Conservation (phyloP, 2,797 vertebrate genomes). For the Anguilla anguilla region DNA sequence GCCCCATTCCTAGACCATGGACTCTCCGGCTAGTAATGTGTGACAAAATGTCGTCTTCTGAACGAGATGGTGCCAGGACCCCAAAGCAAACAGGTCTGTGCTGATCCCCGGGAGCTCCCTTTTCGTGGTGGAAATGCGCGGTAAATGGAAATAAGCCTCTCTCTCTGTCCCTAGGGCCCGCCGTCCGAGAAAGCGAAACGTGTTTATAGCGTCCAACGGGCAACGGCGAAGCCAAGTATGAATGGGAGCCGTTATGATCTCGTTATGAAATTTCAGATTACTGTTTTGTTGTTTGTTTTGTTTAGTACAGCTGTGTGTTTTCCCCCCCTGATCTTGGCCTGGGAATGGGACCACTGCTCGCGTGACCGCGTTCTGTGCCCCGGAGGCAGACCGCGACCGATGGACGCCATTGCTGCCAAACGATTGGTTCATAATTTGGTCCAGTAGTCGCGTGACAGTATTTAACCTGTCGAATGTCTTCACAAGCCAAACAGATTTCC, state of each 20-base stretch:
- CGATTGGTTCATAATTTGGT: conserved; percentile 20
- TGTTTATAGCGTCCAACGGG: not conserved
- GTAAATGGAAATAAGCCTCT: not conserved
- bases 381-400: conserved; percentile 28
- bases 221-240: not conserved
- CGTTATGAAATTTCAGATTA: not conserved
- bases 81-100: conserved; percentile 45
- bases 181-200: not conserved
- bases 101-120: conserved; percentile 30
- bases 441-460: not conserved
- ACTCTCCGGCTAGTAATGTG: conserved; percentile 46
- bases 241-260: not conserved
- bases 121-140: conserved; percentile 40
- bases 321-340: conserved; percentile 55
- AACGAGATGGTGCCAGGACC: conserved; percentile 60
- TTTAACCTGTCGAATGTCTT: not conserved
- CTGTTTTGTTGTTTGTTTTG: conserved; percentile 16
- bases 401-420: not conserved
- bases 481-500: not conserved
- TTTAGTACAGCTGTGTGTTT: conserved; percentile 33
- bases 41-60: conserved; percentile 24
- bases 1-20: conserved; percentile 65
- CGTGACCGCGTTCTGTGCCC: no score
- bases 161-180: not conserved
- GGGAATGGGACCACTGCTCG: conserved; percentile 51